Percentiles rank a stretch among this genome's conserved stretches.
Conservation (phyloP, 2,797 vertebrate genomes). For the Alexandromys oeconomus region DNA sequence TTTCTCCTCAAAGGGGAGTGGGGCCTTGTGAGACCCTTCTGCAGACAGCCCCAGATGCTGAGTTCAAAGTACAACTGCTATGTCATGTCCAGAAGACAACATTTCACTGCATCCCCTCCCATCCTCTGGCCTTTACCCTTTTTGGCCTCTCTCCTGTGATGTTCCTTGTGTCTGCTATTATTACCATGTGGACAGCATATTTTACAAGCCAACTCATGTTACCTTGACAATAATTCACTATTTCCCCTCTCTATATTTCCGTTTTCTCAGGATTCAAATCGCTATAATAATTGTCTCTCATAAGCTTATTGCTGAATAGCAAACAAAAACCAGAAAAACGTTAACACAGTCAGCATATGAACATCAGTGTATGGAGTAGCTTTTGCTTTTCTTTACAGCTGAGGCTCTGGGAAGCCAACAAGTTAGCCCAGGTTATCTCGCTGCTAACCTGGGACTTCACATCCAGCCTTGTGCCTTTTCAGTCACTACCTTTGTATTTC, state of each 20-base stretch:
- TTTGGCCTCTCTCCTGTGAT: not conserved
- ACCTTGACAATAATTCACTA: conserved; percentile 2
- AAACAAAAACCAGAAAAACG: not conserved
- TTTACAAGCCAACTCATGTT: not conserved
- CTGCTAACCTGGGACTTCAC: conserved; percentile 22
- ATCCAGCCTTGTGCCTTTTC: conserved; percentile 21
- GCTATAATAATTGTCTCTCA: not conserved
- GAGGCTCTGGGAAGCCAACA: conserved; percentile 46
- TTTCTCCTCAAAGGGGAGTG: not conserved
- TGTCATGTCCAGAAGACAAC: not conserved
- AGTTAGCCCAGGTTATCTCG: not conserved
- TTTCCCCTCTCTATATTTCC: conserved; percentile 8
- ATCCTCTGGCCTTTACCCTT: not conserved
- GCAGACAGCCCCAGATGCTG: not conserved
- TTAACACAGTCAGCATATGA: conserved; percentile 9
- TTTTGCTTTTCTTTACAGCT: conserved; percentile 51
- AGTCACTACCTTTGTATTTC: not conserved
- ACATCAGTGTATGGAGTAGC: not conserved
- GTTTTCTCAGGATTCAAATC: conserved; percentile 57
- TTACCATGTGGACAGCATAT: not conserved
- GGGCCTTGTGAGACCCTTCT: not conserved
- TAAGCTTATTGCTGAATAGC: conserved; percentile 34
- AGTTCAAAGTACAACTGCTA: not conserved
- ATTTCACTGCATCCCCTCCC: not conserved
- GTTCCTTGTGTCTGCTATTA: not conserved